phyloP scores from a whole-genome alignment of 2,113 vertebrate genomes.

The Oncorhynchus nerka region DNA sequence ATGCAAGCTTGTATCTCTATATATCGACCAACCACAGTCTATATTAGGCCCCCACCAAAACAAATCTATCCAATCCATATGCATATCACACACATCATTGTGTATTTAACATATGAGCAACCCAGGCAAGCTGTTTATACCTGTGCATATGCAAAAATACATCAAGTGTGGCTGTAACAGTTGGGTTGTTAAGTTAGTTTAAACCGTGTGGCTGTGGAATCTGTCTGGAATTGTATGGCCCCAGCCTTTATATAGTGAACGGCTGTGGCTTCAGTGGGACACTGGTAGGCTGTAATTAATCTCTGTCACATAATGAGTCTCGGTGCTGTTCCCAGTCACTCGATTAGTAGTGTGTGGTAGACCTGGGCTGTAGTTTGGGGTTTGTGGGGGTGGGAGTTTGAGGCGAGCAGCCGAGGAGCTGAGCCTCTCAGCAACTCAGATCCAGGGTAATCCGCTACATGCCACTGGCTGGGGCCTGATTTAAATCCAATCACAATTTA shows the following conservation, averaged over 20 bases:
- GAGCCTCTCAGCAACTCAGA: slow-evolving; percentile 16
- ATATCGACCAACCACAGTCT: not conserved
- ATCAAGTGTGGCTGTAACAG: slow-evolving; percentile 28
- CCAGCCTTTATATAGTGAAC: slow-evolving; percentile 61
- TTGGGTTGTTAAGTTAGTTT: not conserved
- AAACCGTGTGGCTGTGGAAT: slow-evolving; percentile 22
- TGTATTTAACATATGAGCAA: slow-evolving; percentile 33
- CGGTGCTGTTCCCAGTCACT: slow-evolving; percentile 54
- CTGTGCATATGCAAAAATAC: slow-evolving; percentile 41
- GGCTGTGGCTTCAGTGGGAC: slow-evolving; percentile 62
- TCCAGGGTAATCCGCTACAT: not conserved
- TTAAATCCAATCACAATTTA: slow-evolving; percentile 47
- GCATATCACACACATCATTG: slow-evolving; percentile 15
- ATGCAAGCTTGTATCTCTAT: slow-evolving; percentile 14
- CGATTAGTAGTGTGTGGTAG: slow-evolving; percentile 66
- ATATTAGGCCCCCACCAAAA: not conserved
- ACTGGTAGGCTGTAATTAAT: slow-evolving; percentile 68
- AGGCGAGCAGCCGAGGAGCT: slow-evolving; percentile 37
- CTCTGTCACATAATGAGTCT: slow-evolving; percentile 64
- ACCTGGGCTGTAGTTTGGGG: slow-evolving; percentile 60
- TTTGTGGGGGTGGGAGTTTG: slow-evolving; percentile 67
- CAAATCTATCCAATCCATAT: slow-evolving; percentile 44
- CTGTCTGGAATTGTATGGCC: slow-evolving; percentile 25
- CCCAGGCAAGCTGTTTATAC: slow-evolving; percentile 45
- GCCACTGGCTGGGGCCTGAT: slow-evolving; percentile 15